Evolutionary conservation across 2,113 vertebrate genomes (phyloP), one percentile per base, ranked within the genome.

Genomic region (Amphiprion ocellaris): DNA sequence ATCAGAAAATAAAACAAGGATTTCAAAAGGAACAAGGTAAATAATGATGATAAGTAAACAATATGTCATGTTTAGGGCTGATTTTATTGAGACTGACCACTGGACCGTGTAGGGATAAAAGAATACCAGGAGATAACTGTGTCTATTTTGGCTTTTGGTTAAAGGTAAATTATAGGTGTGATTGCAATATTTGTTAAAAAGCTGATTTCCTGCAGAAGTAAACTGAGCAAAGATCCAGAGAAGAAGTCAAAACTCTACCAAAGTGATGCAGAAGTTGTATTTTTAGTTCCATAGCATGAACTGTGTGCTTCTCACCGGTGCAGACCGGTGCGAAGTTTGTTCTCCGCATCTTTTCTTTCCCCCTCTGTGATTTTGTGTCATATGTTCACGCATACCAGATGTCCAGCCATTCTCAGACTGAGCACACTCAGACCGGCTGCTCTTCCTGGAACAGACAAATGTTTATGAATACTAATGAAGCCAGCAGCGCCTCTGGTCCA

Each of bases 381-480:
- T 9, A 26, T 44, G 24, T 10, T 69, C 60, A 39, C 47, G 63
- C 60, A 39, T 28, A 37, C 14, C 26, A 33, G 0, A 39, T 44
- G 77, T 66, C 68, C 63, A 21, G 56, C 47, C 75, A 33, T 69
- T 62, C 41, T 68, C 49, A 68, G 74, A 74, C 77, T 56, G 77
- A 68, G 71, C 81, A 77, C 68, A 65, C 83, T 82, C 69, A 44
- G 59, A 12, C 16, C 0, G 19, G 71, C 50, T 37, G 59, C 63
- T 77, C 67, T 63, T 67, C 68, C 77, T 10, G 56, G 59, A 90
- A 73, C 55, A 73, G 67, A 24, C 33, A 79, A 81, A 73, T 78
- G 64, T 84, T 74, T 84, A 33, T 86, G 88, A 83, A 90, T 82
- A 74, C 83, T 81, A 72, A 87, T 72, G 83, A 87, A 67, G 72